These are phyloP conservation scores for Periparus ater DNA, from an alignment of 2,797 vertebrate species.

Conservation along the genomic window DNA sequence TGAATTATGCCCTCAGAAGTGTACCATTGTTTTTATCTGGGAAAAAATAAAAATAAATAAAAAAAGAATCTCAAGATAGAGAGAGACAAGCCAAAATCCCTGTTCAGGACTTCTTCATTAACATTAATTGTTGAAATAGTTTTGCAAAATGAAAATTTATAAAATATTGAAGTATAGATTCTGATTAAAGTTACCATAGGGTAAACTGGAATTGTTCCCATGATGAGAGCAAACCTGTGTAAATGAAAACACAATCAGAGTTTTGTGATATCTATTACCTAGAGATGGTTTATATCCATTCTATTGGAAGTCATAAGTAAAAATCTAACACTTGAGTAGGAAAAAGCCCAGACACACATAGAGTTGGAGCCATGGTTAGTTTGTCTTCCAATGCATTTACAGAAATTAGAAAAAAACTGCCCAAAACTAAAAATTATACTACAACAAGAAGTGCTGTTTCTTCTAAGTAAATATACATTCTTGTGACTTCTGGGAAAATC, in stretches of 20 bases:
- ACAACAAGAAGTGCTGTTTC: neutral
- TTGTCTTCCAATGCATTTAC: neutral
- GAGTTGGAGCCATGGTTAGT: neutral
- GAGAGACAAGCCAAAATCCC: neutral
- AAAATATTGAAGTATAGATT: neutral
- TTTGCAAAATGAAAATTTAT: neutral
- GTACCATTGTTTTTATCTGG: neutral
- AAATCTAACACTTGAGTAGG: neutral
- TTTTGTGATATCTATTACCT: neutral
- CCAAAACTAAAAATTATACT: neutral
- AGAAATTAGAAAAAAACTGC: neutral
- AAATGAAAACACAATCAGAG: slow-evolving; percentile 2
- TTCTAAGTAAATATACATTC: neutral
- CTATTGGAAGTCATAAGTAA: neutral
- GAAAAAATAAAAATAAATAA: neutral
- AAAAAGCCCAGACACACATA: neutral
- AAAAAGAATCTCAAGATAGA: neutral
- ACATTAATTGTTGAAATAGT: neutral
- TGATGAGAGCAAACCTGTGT: neutral
- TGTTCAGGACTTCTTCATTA: neutral
- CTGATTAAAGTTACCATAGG: neutral
- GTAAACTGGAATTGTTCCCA: neutral
- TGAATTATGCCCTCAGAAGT: neutral
- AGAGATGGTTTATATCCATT: neutral
- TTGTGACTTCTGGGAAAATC: neutral